A percentile compares a stretch with the other conserved stretches of the same genome.
phyloP scores from a whole-genome alignment of 2,797 vertebrate genomes.

The Scolopax bukidnonensis region DNA sequence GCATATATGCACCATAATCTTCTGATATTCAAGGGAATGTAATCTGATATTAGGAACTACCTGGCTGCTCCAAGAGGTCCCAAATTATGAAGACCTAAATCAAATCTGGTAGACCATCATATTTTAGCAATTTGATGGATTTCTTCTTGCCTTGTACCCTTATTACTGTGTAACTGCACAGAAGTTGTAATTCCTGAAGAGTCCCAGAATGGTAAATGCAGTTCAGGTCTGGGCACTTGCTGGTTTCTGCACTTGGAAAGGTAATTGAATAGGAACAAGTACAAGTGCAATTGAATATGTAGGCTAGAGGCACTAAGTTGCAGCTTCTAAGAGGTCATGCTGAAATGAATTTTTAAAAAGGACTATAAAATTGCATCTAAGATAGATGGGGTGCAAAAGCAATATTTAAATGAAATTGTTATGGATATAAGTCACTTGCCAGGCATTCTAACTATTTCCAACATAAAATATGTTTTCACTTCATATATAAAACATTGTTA shows the following conservation, averaged over 20 bases:
- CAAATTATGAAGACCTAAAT: conserved; percentile 66
- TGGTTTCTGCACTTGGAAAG: conserved; percentile 80
- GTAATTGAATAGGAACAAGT: conserved; percentile 92
- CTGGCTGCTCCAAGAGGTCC: conserved; percentile 34
- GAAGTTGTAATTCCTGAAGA: conserved; percentile 77
- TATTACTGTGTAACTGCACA: conserved; percentile 49
- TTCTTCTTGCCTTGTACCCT: conserved; percentile 61
- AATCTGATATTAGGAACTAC: conserved; percentile 48
- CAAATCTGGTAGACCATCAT: conserved; percentile 36
- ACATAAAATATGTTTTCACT: conserved; percentile 86
- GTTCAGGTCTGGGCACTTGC: conserved; percentile 78
- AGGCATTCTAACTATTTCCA: conserved; percentile 83
- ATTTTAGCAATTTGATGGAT: conserved; percentile 63
- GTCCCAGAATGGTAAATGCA: conserved; percentile 80
- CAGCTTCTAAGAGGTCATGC: conserved; percentile 89
- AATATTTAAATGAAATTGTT: conserved; percentile 93
- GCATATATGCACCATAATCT: conserved; percentile 23
- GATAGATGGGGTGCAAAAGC: conserved; percentile 91
- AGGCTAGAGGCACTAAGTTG: conserved; percentile 85
- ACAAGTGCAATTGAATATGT: conserved; percentile 87
- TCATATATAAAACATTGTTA: conserved; percentile 88
- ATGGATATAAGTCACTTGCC: conserved; percentile 85
- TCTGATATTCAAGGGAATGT: conserved; percentile 21
- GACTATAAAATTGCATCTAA: conserved; percentile 90
- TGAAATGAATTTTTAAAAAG: conserved; percentile 92